Percentiles rank a stretch among this genome's conserved stretches.
phyloP scores from a whole-genome alignment of 2,797 vertebrate genomes.

The Aythya fuligula region DNA sequence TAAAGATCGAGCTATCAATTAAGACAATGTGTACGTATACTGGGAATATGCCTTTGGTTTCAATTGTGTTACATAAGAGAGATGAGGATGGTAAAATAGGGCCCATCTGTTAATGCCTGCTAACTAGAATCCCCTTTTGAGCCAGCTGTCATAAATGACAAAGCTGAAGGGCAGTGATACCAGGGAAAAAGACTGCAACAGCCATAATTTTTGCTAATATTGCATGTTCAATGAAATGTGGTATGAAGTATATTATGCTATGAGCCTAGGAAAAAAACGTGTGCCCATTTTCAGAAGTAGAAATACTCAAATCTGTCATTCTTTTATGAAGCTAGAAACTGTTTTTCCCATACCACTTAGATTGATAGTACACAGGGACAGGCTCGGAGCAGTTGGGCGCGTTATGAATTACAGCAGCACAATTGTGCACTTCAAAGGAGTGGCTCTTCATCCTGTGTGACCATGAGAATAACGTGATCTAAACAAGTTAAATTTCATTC shows the following conservation, averaged over 20 bases:
- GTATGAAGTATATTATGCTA: neutral
- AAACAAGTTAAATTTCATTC: neutral
- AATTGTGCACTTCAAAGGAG: neutral
- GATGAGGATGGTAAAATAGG: neutral
- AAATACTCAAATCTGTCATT: neutral
- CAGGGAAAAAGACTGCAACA: neutral
- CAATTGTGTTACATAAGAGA: neutral
- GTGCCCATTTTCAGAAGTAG: neutral
- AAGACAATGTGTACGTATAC: neutral
- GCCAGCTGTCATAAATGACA: neutral
- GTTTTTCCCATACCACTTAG: neutral
- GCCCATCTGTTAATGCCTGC: neutral
- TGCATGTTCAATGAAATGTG: neutral
- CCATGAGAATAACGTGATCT: neutral
- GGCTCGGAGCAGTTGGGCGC: neutral
- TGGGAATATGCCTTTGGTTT: neutral
- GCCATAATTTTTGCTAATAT: neutral
- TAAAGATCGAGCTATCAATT: neutral
- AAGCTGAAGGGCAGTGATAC: neutral
- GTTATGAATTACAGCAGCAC: neutral
- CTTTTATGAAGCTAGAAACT: neutral
- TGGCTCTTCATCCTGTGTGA: neutral
- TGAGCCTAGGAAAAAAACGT: neutral
- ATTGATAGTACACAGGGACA: neutral
- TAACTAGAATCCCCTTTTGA: neutral